Base-by-base conservation (phyloP, 2,797 vertebrate species). In the Coendou prehensilis region DNA sequence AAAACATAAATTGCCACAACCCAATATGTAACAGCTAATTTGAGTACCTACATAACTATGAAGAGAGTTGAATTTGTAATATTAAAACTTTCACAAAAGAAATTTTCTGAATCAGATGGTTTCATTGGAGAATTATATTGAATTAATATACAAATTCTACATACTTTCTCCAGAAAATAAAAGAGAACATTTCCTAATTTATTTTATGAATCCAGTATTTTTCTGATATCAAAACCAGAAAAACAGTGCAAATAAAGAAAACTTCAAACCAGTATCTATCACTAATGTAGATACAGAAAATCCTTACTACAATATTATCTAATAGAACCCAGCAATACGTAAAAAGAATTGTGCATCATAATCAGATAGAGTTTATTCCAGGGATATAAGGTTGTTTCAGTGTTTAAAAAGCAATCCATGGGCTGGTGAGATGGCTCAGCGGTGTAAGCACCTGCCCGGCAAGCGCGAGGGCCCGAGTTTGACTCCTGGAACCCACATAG, bases 251-350 rank as follows among this genome's bases (percentile, higher is more conserved):
- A 54, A 63, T 82, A 82, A 90, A 63, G 33, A 30, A 87, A 82
- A 88, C 79, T 88, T 67, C 7, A 82, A 3, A 30, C 47, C 6
- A 57, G 30, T 37, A 67, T 88, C 10, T 63, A 5, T n/a, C 41
- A 75, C 33, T 87, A 83, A 82, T 78, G 37, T n/a, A 54, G 28
- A 71, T 73, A 15, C 22, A 56, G 45, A 91, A 87, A 87, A 63
- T 61, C 37, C 17, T 76, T 94, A 89, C 64, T 61, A 57, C 64
- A 84, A 50, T 54, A 26, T 92, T 76, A 78, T n/a, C 67, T 67
- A 67, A 83, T 75, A 92, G 64, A 82, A 92, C 54, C 64, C 30
- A 82, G 83, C 3, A 82, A 28, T 92, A 33, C 57, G 45, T 75
- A 56, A 76, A 92, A 69, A 52, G 1, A 87, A 54, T n/a, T 91